Conservation (phyloP, 2,888 invertebrate species). For the Pandemis cinnamomeana region DNA sequence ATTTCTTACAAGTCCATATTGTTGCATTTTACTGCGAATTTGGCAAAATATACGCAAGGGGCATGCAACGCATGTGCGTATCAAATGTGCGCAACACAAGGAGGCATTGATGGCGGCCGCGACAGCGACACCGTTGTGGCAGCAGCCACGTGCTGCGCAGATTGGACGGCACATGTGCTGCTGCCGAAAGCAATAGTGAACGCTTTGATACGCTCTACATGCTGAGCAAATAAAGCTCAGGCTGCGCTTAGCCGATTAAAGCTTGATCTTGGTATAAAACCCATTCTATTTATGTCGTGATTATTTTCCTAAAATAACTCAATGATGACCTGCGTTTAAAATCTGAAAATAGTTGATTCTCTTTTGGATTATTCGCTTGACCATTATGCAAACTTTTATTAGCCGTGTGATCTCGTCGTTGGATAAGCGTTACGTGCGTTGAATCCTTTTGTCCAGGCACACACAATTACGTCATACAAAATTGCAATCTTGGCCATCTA, state of each 20-base stretch:
- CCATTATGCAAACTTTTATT: conserved; percentile 27
- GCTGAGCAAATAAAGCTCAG: conserved; percentile 17
- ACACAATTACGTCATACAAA: conserved; percentile 36
- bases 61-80: conserved; percentile 65
- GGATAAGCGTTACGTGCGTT: conserved; percentile 38
- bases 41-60: conserved; percentile 17
- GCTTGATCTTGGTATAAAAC: too few species aligned
- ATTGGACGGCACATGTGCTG: conserved; percentile 62
- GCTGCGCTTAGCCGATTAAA: not conserved
- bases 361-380: not conserved
- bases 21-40: conserved; percentile 5
- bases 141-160: conserved; percentile 70
- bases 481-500: conserved; percentile 38
- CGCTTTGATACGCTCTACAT: conserved; percentile 47
- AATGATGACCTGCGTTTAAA: not conserved
- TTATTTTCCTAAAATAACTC: not conserved
- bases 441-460: conserved; percentile 32
- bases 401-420: conserved; percentile 25
- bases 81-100: conserved; percentile 69
- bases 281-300: too few species aligned
- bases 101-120: conserved; percentile 66
- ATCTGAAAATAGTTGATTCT: not conserved
- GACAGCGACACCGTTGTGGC: conserved; percentile 54
- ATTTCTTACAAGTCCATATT: not conserved
- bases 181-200: conserved; percentile 34